Conservation (phyloP, 92 coral and sea anemone genomes). For the Parazoanthus atlanticus region DNA sequence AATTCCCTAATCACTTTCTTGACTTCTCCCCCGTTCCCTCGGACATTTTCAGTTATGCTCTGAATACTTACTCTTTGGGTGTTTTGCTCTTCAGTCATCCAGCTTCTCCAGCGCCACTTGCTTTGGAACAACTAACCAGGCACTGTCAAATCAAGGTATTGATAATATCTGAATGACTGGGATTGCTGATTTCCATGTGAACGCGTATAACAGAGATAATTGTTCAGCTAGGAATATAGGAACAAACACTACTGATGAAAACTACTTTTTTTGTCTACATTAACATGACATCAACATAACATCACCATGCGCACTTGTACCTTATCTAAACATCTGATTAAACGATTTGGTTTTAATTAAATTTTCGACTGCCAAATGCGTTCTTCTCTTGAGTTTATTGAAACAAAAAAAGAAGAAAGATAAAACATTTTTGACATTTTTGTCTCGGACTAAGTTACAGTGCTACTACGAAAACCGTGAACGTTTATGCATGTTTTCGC, state of each 20-base stretch:
- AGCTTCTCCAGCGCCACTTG: constrained; percentile 27
- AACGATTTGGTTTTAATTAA: too few species aligned
- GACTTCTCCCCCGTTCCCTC: background rate
- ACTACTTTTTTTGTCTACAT: background rate
- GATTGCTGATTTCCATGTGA: background rate
- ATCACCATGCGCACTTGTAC: too few species aligned
- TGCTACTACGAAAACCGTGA: too few species aligned
- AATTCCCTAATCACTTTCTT: background rate
- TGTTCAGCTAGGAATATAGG: background rate
- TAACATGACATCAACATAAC: too few species aligned
- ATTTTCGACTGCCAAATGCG: too few species aligned
- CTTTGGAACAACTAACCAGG: constrained; percentile 2
- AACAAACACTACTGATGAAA: background rate
- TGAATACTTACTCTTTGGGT: background rate
- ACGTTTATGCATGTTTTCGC: too few species aligned
- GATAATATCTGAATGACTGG: background rate
- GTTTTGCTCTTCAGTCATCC: constrained; percentile 1
- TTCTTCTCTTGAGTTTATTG: too few species aligned
- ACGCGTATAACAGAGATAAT: background rate
- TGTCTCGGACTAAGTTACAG: too few species aligned
- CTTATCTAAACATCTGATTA: too few species aligned
- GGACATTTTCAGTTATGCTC: too few species aligned
- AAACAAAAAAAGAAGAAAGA: too few species aligned
- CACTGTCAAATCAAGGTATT: constrained; percentile 32
- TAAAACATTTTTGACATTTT: too few species aligned